Conservation (phyloP, 2,113 vertebrate genomes). For the Poeciliopsis retropinna region DNA sequence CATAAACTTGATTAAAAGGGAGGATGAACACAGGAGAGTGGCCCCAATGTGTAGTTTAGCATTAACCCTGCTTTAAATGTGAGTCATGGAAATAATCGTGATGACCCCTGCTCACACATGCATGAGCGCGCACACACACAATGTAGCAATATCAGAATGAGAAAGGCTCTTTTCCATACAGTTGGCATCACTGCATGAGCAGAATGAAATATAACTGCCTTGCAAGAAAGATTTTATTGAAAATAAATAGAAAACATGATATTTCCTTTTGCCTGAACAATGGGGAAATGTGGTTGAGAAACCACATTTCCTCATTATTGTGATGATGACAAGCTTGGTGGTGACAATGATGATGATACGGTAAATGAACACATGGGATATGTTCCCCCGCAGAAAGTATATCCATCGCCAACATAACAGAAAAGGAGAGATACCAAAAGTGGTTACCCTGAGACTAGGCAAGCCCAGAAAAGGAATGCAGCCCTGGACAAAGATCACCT, state of each 20-base stretch:
- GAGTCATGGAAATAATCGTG: slow-evolving; percentile 27
- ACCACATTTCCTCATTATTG: too few relatives aligned
- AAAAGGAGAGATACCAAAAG: slow-evolving; percentile 33
- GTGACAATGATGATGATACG: not conserved
- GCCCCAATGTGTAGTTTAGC: slow-evolving; percentile 39
- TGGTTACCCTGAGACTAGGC: slow-evolving; percentile 24
- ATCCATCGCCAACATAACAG: not conserved
- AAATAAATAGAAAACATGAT: not conserved
- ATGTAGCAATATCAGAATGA: slow-evolving; percentile 33
- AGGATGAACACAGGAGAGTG: slow-evolving; percentile 3
- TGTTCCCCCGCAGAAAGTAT: slow-evolving; percentile 8
- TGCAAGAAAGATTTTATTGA: not conserved
- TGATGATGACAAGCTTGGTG: too few relatives aligned
- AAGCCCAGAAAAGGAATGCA: slow-evolving; percentile 19
- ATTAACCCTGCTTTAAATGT: slow-evolving; percentile 32
- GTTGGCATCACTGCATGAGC: slow-evolving; percentile 19
- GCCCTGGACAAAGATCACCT: slow-evolving; percentile 7
- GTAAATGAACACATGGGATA: not conserved
- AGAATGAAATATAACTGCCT: slow-evolving; percentile 1
- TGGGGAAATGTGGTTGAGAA: not conserved
- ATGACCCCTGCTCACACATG: not conserved
- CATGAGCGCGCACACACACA: not conserved
- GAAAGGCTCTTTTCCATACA: slow-evolving; percentile 38
- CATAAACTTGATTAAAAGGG: slow-evolving; percentile 3
- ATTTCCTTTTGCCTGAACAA: not conserved